Evolutionary conservation across 2,888 invertebrate genomes (phyloP).

Genomic region (Lasioglossum pauxillum): DNA sequence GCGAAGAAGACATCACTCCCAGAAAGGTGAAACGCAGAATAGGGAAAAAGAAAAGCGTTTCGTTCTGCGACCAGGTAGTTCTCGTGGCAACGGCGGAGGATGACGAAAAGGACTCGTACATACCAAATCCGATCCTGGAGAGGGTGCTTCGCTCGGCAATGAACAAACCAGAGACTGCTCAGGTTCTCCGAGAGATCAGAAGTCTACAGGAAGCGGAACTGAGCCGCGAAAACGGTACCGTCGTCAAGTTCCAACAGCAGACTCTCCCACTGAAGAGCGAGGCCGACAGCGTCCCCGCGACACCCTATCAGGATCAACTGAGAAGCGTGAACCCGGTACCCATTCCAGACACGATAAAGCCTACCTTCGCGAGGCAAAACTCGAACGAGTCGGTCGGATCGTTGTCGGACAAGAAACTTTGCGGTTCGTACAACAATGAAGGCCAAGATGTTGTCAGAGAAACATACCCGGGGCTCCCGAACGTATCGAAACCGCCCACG

Average conservation of each 20-base stretch:
- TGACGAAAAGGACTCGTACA: constrained; percentile 95
- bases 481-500: constrained; percentile 65
- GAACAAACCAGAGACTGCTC: constrained; percentile 89
- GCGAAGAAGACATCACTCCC: constrained; percentile 83
- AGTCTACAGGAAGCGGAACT: constrained; percentile 84
- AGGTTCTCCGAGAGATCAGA: constrained; percentile 85
- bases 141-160: constrained; percentile 93
- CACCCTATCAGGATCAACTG: constrained; percentile 81
- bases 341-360: constrained; percentile 69
- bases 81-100: constrained; percentile 96
- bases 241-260: constrained; percentile 83
- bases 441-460: constrained; percentile 75
- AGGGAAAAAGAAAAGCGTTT: constrained; percentile 96
- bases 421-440: constrained; percentile 66
- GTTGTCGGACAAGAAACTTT: constrained; percentile 74
- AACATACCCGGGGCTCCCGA: constrained; percentile 61
- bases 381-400: constrained; percentile 74
- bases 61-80: constrained; percentile 97
- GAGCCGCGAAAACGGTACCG: constrained; percentile 80
- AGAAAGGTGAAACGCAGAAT: constrained; percentile 86
- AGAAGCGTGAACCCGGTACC: constrained; percentile 79
- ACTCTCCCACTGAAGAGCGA: constrained; percentile 83
- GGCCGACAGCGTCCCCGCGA: constrained; percentile 81
- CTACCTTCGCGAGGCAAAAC: constrained; percentile 73
- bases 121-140: constrained; percentile 95